A percentile compares a stretch with the other conserved stretches of the same genome.
Evolutionary conservation across 2,888 invertebrate genomes (phyloP).

Genomic region (Myopa tessellatipennis): DNA sequence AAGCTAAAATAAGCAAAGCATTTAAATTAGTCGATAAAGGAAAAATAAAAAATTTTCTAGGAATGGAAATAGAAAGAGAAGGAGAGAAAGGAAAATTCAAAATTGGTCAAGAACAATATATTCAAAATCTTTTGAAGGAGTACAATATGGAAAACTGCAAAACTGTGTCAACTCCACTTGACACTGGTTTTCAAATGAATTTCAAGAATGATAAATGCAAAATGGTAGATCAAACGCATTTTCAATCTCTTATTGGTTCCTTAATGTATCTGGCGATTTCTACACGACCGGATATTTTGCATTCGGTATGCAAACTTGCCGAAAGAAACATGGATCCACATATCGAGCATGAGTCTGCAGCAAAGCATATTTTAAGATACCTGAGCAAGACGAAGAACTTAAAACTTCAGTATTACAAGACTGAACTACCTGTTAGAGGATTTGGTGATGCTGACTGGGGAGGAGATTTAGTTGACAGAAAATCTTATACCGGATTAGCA

Average conservation of each 20-base stretch:
- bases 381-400: slow-evolving; percentile 23
- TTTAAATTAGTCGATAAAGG: slow-evolving; percentile 38
- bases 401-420: slow-evolving; percentile 35
- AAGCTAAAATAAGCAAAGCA: slow-evolving; percentile 34
- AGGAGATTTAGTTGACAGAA: slow-evolving; percentile 38
- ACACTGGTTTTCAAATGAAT: slow-evolving; percentile 34
- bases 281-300: slow-evolving; percentile 35
- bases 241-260: slow-evolving; percentile 41
- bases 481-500: slow-evolving; percentile 44
- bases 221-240: slow-evolving; percentile 27
- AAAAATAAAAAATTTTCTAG: slow-evolving; percentile 35
- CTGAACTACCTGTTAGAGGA: slow-evolving; percentile 30
- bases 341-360: slow-evolving; percentile 40
- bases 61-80: slow-evolving; percentile 38
- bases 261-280: slow-evolving; percentile 38
- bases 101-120: slow-evolving; percentile 35
- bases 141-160: slow-evolving; percentile 37
- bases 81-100: slow-evolving; percentile 33
- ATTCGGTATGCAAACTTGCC: slow-evolving; percentile 28
- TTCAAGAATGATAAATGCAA: slow-evolving; percentile 33
- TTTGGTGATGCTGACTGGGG: slow-evolving; percentile 49
- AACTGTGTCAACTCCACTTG: slow-evolving; percentile 31
- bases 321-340: background rate
- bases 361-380: slow-evolving; percentile 42
- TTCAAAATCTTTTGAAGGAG: slow-evolving; percentile 27